Percentiles rank a stretch among this genome's conserved stretches.
phyloP scores from a whole-genome alignment of 2,797 vertebrate species.

The Onychomys torridus region DNA sequence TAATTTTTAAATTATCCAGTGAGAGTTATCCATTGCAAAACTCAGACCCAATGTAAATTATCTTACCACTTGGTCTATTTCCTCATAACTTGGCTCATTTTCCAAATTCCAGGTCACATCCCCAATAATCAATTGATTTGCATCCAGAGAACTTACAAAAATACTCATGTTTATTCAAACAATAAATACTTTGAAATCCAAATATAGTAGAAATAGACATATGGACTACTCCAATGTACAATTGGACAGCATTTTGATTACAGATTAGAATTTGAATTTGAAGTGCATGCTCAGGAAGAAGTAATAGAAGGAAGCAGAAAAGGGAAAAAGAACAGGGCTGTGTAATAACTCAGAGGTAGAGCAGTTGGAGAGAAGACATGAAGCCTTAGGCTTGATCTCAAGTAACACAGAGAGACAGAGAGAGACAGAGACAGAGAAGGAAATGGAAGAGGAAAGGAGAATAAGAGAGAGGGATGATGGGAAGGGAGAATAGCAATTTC shows the following conservation, averaged over 20 bases:
- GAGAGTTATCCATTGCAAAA: constrained; percentile 13
- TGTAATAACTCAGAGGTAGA: not conserved
- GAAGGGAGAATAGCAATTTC: not conserved
- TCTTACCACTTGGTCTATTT: not conserved
- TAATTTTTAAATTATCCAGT: constrained; percentile 20
- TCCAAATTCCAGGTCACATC: not conserved
- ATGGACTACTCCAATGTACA: not conserved
- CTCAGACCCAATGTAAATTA: constrained; percentile 45
- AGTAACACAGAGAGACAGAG: not conserved
- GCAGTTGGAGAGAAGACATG: not conserved
- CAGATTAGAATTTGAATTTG: not conserved
- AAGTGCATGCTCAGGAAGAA: constrained; percentile 31
- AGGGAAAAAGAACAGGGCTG: not conserved
- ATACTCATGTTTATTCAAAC: constrained; percentile 37
- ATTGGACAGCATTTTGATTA: not conserved
- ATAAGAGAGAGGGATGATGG: too few species aligned
- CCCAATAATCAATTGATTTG: constrained; percentile 36
- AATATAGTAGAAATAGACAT: not conserved
- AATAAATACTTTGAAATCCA: constrained; percentile 9
- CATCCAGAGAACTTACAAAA: constrained; percentile 7
- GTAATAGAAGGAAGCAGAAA: not conserved
- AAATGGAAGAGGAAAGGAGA: too few species aligned
- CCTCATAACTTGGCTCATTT: not conserved
- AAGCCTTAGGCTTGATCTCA: not conserved
- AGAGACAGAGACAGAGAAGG: not conserved